These are phyloP conservation scores for Cebidichthys violaceus DNA, from an alignment of 2,113 vertebrate species.

Conservation along the genomic window DNA sequence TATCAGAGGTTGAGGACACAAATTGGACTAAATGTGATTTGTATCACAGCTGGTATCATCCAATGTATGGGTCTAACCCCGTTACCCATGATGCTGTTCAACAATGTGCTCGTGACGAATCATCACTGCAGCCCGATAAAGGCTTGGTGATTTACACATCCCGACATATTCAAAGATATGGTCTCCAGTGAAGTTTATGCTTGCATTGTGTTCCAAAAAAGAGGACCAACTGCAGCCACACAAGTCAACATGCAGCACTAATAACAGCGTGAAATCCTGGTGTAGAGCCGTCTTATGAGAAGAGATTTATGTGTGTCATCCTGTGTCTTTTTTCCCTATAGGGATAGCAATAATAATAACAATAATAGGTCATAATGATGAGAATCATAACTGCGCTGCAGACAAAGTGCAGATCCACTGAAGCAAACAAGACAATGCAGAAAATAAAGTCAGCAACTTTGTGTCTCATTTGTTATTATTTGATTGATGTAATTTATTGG, in stretches of 20 bases:
- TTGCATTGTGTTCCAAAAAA: neutral
- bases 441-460: neutral
- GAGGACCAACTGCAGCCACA: neutral
- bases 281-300: neutral
- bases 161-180: conserved; percentile 2
- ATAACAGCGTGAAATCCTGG: conserved; percentile 26
- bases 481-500: neutral
- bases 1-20: neutral
- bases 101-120: neutral
- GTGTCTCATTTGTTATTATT: neutral
- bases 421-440: neutral
- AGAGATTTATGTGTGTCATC: conserved; percentile 8
- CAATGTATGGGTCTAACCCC: neutral
- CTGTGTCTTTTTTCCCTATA: neutral
- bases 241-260: conserved; percentile 6
- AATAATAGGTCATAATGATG: neutral
- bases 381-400: neutral
- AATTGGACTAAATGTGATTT: neutral
- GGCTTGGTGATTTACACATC: neutral
- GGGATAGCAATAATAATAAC: too few species aligned
- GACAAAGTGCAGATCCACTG: neutral
- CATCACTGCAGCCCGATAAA: neutral
- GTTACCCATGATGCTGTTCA: neutral
- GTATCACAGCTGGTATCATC: neutral
- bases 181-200: neutral